Evolutionary conservation across 2,113 vertebrate genomes (phyloP), one percentile per base, ranked within the genome.

Genomic region (Pseudorhombus dupliciocellatus): DNA sequence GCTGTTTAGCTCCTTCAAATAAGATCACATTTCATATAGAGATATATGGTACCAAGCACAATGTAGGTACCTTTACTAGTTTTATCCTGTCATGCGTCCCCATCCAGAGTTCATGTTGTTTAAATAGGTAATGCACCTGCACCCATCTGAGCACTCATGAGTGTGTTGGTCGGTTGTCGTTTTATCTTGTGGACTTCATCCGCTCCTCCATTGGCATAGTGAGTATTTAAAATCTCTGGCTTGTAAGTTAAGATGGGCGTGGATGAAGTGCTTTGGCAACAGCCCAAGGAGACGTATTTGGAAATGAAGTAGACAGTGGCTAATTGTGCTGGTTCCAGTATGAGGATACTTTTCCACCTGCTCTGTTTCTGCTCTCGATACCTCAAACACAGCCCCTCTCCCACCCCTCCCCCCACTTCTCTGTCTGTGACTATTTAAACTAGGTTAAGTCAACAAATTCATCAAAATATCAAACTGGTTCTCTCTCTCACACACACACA

Each of bases 361-460:
- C 16, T 31, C 15, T 69, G 25, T 63, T 34, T 54, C 26, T 67
- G 44, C 50, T 16, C 51, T 44, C 18, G 10, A 15, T 7, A 25
- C 3, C 7, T 53, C 31, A 21, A 24, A 18, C 40, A 12, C 46
- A 15, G 40, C 60, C 8, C 31, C 31, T 34, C 31, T 34, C 34
- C 10, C 10, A 10, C 34, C n/a, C 2, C 34, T 11, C 34, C 4
- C 10, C 22, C 15, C 31, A 50, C 22, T 68, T n/a, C 37, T 48
- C 42, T 64, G 65, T 56, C 18, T 56, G 18, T 42, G 59, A 51
- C 5, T 4, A 30, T 50, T 58, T 63, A 6, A 74, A 69, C 62
- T 75, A 63, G 70, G 63, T 84, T 81, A 80, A 69, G 67, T 80
- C 66, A 40, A 77, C 77, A 76, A 70, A 70, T 55, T 25, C 25